A percentile compares a stretch with the other conserved stretches of the same genome.
These are phyloP conservation scores for Drosophila kambysellisi DNA, from an alignment of 2,888 invertebrate genomes.

Conservation along the genomic window DNA sequence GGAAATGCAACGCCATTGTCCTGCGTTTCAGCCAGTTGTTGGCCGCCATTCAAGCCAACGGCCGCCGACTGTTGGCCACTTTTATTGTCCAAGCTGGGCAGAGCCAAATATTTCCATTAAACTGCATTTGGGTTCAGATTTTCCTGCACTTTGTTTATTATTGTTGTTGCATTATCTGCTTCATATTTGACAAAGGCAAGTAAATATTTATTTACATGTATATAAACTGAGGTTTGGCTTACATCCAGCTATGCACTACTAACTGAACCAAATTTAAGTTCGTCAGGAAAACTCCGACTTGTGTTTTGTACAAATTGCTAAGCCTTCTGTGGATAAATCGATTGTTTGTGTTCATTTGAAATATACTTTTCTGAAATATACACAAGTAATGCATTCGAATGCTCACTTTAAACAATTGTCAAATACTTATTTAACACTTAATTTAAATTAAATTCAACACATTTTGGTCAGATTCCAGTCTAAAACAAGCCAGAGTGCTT, in stretches of 20 bases:
- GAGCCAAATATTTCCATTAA: conserved; percentile 68
- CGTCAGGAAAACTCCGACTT: background rate
- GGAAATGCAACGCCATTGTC: conserved; percentile 75
- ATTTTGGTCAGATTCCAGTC: conserved; percentile 37
- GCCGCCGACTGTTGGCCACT: conserved; percentile 18
- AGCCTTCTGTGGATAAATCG: background rate
- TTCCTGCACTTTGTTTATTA: conserved; percentile 24
- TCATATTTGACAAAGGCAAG: background rate
- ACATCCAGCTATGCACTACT: background rate
- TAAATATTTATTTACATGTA: conserved; percentile 1
- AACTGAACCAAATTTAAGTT: background rate
- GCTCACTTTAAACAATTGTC: background rate
- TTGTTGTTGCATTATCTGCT: background rate
- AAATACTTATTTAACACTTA: conserved; percentile 44
- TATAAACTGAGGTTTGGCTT: background rate
- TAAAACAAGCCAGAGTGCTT: background rate
- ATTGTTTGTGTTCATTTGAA: background rate
- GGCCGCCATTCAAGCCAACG: conserved; percentile 43
- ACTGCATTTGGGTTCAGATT: conserved; percentile 50
- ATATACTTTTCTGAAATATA: background rate
- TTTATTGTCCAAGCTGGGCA: background rate
- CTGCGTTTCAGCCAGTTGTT: conserved; percentile 32
- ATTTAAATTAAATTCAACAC: conserved; percentile 42
- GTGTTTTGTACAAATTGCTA: background rate
- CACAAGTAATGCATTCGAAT: background rate